Evolutionary conservation across 2,113 vertebrate species (phyloP), one percentile per base, ranked within the genome.

Genomic region (Onychorhynchus coronatus): DNA sequence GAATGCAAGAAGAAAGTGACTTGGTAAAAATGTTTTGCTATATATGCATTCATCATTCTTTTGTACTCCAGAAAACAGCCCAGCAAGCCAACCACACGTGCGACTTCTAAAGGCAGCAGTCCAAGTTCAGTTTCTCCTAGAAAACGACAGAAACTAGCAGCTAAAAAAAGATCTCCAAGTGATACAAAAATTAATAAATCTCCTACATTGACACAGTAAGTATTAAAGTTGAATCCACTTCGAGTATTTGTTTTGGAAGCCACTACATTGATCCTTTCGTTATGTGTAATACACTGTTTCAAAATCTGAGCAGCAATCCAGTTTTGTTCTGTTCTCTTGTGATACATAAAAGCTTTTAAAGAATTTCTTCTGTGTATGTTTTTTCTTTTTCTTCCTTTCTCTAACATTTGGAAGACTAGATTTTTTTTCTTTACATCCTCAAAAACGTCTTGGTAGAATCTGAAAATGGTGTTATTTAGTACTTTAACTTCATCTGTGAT

Each of bases 71-170:
- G 98, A 95, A 98, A 98, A 95, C 97, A 98, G 73, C 93, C 93
- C 44, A 97, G 97, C 91, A 98, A 98, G 91, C 98, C 98, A 82
- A 97, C 98, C 52, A 98, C 98, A 78, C 93, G 97, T 85, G 98
- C 98, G 35, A 47, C 98, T 75, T 97, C 97, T 83, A 98, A 98
- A 95, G 93, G 97, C 82, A 96, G 95, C 89, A 98, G 92, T 85
- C 96, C 97, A 93, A 96, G 95, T 81, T 88, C 96, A 91, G 44
- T 96, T 92, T 97, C 98, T 96, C 89, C 97, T 88, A 96, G 89
- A 95, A 97, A 95, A 59, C 74, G 44, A 80, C 96, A 97, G 88
- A 98, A 97, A 49, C 93, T 97, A 87, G 89, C 71, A 81, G 86
- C 85, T 77, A 98, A 97, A 88, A 97, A 96, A 73, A 95, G 93